A percentile compares a stretch with the other conserved stretches of the same genome.
Evolutionary conservation across 2,113 vertebrate species (phyloP).

Genomic region (Solea solea): DNA sequence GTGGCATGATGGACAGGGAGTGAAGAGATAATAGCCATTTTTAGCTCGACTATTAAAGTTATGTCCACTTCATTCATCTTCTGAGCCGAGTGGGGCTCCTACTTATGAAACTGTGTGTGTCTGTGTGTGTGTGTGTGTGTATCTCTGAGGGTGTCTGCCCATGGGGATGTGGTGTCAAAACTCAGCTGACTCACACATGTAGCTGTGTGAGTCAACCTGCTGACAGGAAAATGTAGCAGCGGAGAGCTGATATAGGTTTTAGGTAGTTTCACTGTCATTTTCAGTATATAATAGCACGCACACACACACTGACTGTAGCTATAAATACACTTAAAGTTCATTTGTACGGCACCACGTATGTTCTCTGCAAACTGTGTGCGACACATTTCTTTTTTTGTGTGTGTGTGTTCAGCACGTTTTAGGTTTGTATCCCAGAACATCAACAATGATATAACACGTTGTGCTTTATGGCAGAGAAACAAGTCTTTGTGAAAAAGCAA

Average conservation of each 20-base stretch:
- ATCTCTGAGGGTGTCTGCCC: conserved; percentile 5
- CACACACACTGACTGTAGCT: conserved; percentile 9
- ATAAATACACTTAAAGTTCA: neutral
- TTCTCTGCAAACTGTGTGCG: conserved; percentile 6
- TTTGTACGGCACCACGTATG: neutral
- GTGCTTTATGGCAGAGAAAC: neutral
- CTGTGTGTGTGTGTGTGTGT: neutral
- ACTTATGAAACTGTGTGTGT: neutral
- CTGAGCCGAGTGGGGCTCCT: neutral
- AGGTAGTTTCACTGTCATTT: conserved; percentile 44
- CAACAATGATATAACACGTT: conserved; percentile 17
- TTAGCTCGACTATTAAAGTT: conserved; percentile 60
- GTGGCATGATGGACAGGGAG: conserved; percentile 12
- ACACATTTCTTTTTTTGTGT: neutral
- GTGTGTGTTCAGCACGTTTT: conserved; percentile 33
- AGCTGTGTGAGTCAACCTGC: conserved; percentile 58
- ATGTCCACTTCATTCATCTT: conserved; percentile 43
- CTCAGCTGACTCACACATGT: conserved; percentile 56
- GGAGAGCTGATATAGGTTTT: conserved; percentile 33
- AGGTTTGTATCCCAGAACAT: conserved; percentile 28
- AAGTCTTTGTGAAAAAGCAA: conserved; percentile 27
- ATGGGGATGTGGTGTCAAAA: conserved; percentile 36
- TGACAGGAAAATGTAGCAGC: conserved; percentile 54
- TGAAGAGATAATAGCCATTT: conserved; percentile 31
- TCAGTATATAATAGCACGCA: conserved; percentile 25